phyloP scores from a whole-genome alignment of 2,113 vertebrate species.

The Muscicapa adusta region DNA sequence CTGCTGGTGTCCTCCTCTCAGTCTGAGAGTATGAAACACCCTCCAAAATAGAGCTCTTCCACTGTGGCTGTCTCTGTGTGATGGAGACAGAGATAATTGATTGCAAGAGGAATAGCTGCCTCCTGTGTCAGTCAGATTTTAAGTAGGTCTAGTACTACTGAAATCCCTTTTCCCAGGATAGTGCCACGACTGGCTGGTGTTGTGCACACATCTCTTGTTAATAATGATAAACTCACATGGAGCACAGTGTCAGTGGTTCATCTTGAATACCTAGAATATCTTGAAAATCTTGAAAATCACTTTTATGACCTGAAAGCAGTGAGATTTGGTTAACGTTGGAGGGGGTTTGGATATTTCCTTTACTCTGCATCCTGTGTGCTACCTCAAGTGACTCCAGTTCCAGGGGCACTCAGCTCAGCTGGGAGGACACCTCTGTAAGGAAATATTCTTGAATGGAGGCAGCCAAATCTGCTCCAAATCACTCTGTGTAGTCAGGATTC shows the following conservation, averaged over 20 bases:
- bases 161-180: background rate
- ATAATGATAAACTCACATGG: fast-evolving
- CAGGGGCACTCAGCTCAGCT: background rate
- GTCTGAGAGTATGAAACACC: background rate
- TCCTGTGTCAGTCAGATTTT: background rate
- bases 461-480: background rate
- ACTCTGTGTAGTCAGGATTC: background rate
- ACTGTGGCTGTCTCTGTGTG: background rate
- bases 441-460: background rate
- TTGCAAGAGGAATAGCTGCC: background rate
- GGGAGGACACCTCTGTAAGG: background rate
- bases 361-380: background rate
- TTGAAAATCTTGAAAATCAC: background rate
- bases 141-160: background rate
- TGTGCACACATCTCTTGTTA: fast-evolving
- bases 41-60: background rate
- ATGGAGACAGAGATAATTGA: background rate
- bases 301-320: background rate
- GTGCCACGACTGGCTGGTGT: background rate
- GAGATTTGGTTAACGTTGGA: background rate
- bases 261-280: background rate
- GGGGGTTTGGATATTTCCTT: background rate
- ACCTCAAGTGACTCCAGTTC: background rate
- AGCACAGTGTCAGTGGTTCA: fast-evolving
- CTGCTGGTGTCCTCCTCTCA: background rate